Conservation (phyloP, 2,113 vertebrate species). For the Stomatorhinus ivindoensis region DNA sequence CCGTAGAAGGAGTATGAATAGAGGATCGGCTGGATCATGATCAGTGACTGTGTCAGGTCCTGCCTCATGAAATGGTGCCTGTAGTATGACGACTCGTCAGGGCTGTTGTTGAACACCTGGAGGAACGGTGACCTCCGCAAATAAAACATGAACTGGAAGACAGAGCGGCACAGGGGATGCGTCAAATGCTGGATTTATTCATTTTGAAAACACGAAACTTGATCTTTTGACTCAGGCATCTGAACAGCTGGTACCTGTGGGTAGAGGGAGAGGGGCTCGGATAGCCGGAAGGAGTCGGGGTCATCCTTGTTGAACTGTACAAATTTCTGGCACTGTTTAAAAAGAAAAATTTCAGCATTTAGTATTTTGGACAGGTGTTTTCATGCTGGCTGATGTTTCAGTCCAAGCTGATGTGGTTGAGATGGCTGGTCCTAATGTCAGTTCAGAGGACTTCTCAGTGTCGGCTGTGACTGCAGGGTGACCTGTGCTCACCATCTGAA, state of each 20-base stretch:
- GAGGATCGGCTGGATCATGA: slow-evolving; percentile 96
- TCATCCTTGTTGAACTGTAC: slow-evolving; percentile 97
- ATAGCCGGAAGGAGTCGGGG: slow-evolving; percentile 82
- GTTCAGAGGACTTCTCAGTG: not conserved
- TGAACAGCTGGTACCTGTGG: slow-evolving; percentile 71
- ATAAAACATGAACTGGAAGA: slow-evolving; percentile 90
- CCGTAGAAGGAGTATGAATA: slow-evolving; percentile 95
- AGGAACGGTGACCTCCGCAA: slow-evolving; percentile 90
- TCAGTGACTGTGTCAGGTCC: slow-evolving; percentile 93
- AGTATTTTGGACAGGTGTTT: not conserved
- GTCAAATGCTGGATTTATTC: not conserved
- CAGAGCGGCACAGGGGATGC: not conserved
- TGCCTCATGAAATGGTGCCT: slow-evolving; percentile 90
- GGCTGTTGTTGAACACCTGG: slow-evolving; percentile 97
- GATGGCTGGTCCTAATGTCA: not conserved
- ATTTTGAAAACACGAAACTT: not conserved
- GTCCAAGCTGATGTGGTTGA: not conserved
- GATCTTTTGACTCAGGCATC: not conserved
- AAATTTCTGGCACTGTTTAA: slow-evolving; percentile 90
- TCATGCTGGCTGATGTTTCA: not conserved
- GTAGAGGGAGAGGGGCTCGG: slow-evolving; percentile 91
- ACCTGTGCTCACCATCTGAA: slow-evolving; percentile 74
- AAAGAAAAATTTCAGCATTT: slow-evolving; percentile 23
- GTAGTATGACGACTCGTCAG: slow-evolving; percentile 92
- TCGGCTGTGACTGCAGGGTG: not conserved